Evolutionary conservation across 1,140 invertebrate species (phyloP).

Genomic region (Hirudo medicinalis): DNA sequence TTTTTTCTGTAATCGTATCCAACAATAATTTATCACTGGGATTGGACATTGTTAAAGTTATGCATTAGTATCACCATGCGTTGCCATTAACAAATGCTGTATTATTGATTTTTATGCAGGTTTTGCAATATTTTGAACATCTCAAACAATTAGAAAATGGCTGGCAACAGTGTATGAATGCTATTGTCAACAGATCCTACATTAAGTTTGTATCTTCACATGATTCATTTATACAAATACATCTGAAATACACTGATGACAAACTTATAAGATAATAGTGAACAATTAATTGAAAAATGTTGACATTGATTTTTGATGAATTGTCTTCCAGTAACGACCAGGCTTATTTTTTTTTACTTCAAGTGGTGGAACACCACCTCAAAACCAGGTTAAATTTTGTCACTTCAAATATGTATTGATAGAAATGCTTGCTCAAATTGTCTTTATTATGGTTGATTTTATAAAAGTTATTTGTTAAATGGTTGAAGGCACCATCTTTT

Average conservation of each 20-base stretch:
- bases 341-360: constrained; percentile 45
- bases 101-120: constrained; percentile 28
- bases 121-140: constrained; percentile 45
- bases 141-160: constrained; percentile 42
- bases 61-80: no score
- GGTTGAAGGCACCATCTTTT: neutral
- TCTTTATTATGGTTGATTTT: neutral
- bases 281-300: constrained; percentile 5
- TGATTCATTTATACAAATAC: neutral
- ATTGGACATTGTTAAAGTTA: no score
- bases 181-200: constrained; percentile 33
- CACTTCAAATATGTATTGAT: neutral
- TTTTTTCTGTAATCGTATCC: no score
- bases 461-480: neutral
- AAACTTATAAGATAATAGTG: neutral
- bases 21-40: no score
- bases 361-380: constrained; percentile 44
- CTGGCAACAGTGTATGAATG: constrained; percentile 44
- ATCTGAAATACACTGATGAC: constrained; percentile 12
- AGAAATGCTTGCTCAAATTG: neutral
- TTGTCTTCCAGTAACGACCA: constrained; percentile 40
- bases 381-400: constrained; percentile 27
- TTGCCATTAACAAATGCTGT: neutral
- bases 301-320: constrained; percentile 15
- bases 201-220: constrained; percentile 27